A percentile compares a stretch with the other conserved stretches of the same genome.
These are phyloP conservation scores for Aphidoletes aphidimyza DNA, from an alignment of 2,888 invertebrate genomes.

Conservation along the genomic window DNA sequence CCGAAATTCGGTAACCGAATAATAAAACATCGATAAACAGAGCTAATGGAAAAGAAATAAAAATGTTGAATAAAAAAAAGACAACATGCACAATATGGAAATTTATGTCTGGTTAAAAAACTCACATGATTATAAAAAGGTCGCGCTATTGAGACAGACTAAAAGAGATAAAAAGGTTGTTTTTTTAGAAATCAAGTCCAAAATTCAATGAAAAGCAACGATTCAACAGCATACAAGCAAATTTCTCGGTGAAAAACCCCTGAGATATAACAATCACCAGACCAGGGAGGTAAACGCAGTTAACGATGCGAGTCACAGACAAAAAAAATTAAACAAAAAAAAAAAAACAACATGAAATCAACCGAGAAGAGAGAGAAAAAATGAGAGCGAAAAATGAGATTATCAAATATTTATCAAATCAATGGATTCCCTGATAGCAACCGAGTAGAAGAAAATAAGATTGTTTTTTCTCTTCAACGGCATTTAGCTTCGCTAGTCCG, in stretches of 20 bases:
- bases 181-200: too few relatives aligned
- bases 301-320: too few relatives aligned
- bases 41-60: background rate
- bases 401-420: constrained; percentile 54
- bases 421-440: background rate
- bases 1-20: too few relatives aligned
- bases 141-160: background rate
- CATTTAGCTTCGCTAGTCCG: too few relatives aligned
- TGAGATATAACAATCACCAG: too few relatives aligned
- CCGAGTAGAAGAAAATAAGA: background rate
- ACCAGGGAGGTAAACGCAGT: too few relatives aligned
- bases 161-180: background rate
- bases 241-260: too few relatives aligned
- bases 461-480: background rate
- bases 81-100: background rate
- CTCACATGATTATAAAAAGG: background rate
- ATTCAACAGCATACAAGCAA: too few relatives aligned
- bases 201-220: background rate
- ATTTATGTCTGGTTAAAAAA: constrained; percentile 30
- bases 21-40: background rate
- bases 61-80: background rate
- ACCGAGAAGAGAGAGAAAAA: background rate
- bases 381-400: constrained; percentile 19
- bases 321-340: too few relatives aligned
- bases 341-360: background rate